Base-by-base conservation (phyloP, 1,140 invertebrate species). In the Agraylea sexmaculata region DNA sequence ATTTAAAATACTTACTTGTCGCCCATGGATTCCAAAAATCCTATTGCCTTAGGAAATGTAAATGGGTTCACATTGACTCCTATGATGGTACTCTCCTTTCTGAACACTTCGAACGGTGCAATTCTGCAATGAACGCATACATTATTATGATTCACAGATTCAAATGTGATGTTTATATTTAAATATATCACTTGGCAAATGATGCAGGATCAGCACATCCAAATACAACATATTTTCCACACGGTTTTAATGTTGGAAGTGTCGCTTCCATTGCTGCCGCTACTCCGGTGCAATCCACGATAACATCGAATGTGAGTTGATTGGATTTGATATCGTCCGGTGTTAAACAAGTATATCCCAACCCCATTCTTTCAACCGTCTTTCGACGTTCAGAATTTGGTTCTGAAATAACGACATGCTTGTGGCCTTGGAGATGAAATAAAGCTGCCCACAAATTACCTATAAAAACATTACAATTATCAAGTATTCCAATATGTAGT, bases 1-100 rank as follows among this genome's bases (percentile, higher is more conserved):
- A 8, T 8, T 8, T 8, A 27, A 27, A 25, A n/a, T 13, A 44
- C 28, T 48, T 53, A 72, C 70, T 63, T 69, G 45, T 67, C 61
- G 1, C 74, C 70, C 70, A 82, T 72, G 8, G 76, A 68, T 36
- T 67, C 65, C 2, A 80, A 51, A 31, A 78, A 58, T 2, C 66
- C 64, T 3, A 80, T 51, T 1, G 74, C 73, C 48, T 74, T 80
- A 0, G 66, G 68, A 50, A 78, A 80, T 11, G 68, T 69, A 47
- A 70, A 78, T 0, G 76, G 78, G 53, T 82, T 81, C 30, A 80
- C 72, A 39, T 72, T 73, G 0, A 77, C 73, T 2, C 77, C 77
- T 21, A 75, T 53, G 10, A 82, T 65, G 2, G 66, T 71, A 17
- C 78, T 39, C 56, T 81, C 78, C 43, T 74, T 78, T 47, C 66